Conservation (phyloP, 2,888 invertebrate genomes). For the Priocnemis perturbator region DNA sequence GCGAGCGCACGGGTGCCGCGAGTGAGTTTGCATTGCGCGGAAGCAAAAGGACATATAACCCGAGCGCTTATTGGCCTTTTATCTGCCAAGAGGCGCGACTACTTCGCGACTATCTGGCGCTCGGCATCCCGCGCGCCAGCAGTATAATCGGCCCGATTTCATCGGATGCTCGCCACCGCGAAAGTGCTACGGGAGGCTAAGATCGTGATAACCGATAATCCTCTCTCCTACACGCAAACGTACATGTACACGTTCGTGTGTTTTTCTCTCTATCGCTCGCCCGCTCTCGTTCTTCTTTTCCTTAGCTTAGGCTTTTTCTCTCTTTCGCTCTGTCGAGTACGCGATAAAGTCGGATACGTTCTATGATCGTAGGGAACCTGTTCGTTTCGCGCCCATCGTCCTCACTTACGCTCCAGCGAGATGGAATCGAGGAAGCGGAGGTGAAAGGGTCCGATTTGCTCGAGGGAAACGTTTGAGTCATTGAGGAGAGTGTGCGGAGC, state of each 20-base stretch:
- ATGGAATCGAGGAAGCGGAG: no score
- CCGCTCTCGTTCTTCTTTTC: no score
- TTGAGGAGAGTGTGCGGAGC: no score
- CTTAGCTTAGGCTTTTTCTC: no score
- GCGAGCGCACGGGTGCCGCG: slow-evolving; percentile 17
- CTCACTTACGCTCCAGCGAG: neutral
- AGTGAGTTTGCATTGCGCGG: slow-evolving; percentile 25
- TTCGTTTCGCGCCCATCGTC: neutral
- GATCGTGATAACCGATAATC: slow-evolving; percentile 42
- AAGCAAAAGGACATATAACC: slow-evolving; percentile 25
- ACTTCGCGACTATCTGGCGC: slow-evolving; percentile 5
- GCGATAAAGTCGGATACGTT: no score
- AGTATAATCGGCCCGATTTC: slow-evolving; percentile 36
- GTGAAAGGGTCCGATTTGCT: no score
- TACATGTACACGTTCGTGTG: neutral
- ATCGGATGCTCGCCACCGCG: slow-evolving; percentile 26
- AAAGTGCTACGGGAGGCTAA: slow-evolving; percentile 22
- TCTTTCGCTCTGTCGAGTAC: no score
- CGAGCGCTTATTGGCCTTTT: slow-evolving; percentile 20
- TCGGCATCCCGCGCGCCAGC: slow-evolving; percentile 15
- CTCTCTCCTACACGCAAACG: slow-evolving; percentile 15
- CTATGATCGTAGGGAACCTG: neutral
- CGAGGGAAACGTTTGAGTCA: no score
- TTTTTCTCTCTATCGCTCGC: no score
- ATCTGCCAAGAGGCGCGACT: slow-evolving; percentile 24